Base-by-base conservation (phyloP, 2,797 vertebrate genomes). In the Enteromius thamalakanensis region DNA sequence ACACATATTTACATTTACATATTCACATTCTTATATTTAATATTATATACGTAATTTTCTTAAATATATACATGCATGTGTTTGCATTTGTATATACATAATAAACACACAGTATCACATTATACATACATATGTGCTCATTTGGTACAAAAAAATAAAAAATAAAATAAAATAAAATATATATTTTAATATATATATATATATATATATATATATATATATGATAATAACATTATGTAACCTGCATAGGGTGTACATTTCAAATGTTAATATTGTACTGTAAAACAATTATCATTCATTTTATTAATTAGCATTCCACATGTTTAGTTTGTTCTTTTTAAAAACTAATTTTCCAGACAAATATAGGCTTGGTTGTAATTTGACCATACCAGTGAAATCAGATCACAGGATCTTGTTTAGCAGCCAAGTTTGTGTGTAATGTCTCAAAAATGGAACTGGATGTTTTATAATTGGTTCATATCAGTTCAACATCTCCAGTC, bases 331-430 rank as follows among this genome's bases (percentile, higher is more conserved):
- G 17, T 17, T 71, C 1, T 47, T 71, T 71, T 29, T 15, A 17
- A 47, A 17, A 47, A 47, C n/a, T 1, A 47, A 23, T 75, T 75
- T 14, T 75, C 0, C 51, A 17, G 15, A 10, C n/a, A 76, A 6
- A 60, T 60, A 26, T 26, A 9, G n/a, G 17, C 40, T 26, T 45
- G 40, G 42, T 45, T 26, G 64, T 47, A 23, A n/a, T 6, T 34
- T 68, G 15, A 51, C 32, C 23, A 29, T 47, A 53, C 11, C 45
- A 4, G 49, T 58, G 12, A 45, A 53, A 77, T 26, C 10, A 0
- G 40, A 26, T 58, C 81, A 83, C 72, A 69, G 23, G 64, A 67
- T 49, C 45, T 72, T 9, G 45, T 60, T 72, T 49, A 58, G 37
- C 1, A 12, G 6, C 17, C 68, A 45, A 81, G 53, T 71, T 21